Base-by-base conservation (phyloP, 2,888 invertebrate species). In the Sinodicranocentrus sp. region DNA sequence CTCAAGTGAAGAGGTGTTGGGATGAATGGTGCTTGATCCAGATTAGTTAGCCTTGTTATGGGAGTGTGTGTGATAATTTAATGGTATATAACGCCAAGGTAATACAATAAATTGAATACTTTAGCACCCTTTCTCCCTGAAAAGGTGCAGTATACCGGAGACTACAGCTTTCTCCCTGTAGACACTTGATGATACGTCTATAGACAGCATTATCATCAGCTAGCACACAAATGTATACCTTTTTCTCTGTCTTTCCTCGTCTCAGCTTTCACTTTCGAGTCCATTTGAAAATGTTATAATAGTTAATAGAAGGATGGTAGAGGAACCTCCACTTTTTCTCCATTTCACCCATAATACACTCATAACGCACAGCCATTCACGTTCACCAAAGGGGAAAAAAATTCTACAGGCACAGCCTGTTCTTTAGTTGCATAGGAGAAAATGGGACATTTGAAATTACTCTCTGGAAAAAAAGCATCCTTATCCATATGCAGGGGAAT, bases 21-120 rank as follows among this genome's bases (percentile, higher is more conserved):
- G 52, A 71, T 83, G 82, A 83, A 83, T 76, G 71, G 76, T 77
- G 28, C 82, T 83, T 83, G 76, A 83, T 63, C 71, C 71, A 68
- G 76, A 65, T 76, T 76, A 76, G 76, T 82, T 76, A 67, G 63
- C 65, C 52, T 67, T 65, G 76, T 67, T 76, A 57, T 26, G 39
- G 25, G 13, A 52, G 23, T 54, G 67, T 57, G 25, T 67, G 76
- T 67, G 52, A 52, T 67, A 67, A 57, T 76, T 43, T 76, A 57
- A 67, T 54, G 43, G 10, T 17, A 73, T 61, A 63, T 63, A 75
- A 63, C 48, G 17, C 59, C 63, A 19, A 23, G 10, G 72, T 72
- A 59, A 59, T 63, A 63, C 63, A 75, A 67, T 67, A 76, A 76
- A 76, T 76, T 76, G 52, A 76, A 76, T 76, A 54, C 76, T 76